A percentile compares a stretch with the other conserved stretches of the same genome.
Evolutionary conservation across 2,113 vertebrate genomes (phyloP).

Genomic region (Onychorhynchus coronatus): DNA sequence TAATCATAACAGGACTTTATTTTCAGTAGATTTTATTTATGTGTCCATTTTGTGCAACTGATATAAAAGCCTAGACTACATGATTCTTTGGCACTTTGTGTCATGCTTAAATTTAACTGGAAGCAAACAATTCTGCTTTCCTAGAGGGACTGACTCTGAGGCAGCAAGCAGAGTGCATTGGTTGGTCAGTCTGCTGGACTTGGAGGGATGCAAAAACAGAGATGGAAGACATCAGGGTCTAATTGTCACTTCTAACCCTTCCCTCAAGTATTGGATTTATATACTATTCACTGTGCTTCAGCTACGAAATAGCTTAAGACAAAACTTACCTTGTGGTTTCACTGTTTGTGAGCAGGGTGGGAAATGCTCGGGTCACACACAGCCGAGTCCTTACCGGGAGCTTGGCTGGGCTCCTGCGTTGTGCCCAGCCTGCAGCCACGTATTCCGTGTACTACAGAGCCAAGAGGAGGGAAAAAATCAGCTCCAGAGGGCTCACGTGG

Average conservation of each 20-base stretch:
- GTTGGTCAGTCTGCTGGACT: neutral
- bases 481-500: rapidly evolving
- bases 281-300: neutral
- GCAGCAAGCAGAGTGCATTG: too few relatives aligned
- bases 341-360: neutral
- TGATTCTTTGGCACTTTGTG: neutral
- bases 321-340: neutral
- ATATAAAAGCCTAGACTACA: neutral
- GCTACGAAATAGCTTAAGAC: neutral
- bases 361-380: rapidly evolving
- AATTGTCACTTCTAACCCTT: neutral
- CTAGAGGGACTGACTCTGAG: neutral
- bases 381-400: neutral
- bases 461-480: neutral
- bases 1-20: neutral
- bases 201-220: neutral
- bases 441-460: neutral
- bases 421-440: rapidly evolving
- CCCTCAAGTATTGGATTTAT: neutral
- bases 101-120: neutral
- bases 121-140: neutral
- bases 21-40: neutral
- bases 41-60: neutral
- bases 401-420: neutral
- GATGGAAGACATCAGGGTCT: neutral